These are phyloP conservation scores for Cataglyphis albicans DNA, from an alignment of 2,888 invertebrate genomes.

Conservation along the genomic window DNA sequence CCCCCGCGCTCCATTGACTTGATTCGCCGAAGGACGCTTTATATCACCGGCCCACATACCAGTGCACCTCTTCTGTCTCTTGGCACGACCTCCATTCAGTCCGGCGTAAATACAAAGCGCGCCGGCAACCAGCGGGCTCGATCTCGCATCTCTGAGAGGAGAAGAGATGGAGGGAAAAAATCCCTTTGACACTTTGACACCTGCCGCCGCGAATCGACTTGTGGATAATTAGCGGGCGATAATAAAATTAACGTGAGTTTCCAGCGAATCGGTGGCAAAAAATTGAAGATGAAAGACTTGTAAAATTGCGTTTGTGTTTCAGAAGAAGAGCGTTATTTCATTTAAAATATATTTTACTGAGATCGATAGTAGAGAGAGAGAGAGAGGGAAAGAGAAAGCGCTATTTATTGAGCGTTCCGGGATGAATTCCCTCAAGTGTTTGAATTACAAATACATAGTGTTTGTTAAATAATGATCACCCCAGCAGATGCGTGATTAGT, in stretches of 20 bases:
- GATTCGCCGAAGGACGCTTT: constrained; percentile 76
- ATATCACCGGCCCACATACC: constrained; percentile 75
- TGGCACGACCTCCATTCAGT: constrained; percentile 75
- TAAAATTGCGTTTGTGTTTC: background rate
- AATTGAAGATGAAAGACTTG: background rate
- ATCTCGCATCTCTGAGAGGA: constrained; percentile 53
- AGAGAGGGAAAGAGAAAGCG: background rate
- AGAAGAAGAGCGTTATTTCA: background rate
- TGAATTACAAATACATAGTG: background rate
- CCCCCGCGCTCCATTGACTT: constrained; percentile 76
- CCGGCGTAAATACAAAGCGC: constrained; percentile 67
- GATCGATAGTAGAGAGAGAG: background rate
- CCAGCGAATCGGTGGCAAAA: background rate
- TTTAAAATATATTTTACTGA: constrained; percentile 1
- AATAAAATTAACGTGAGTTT: constrained; percentile 12
- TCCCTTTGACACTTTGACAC: constrained; percentile 53
- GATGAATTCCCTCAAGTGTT: constrained; percentile 2
- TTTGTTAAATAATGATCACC: background rate
- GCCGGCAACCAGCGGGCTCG: constrained; percentile 57
- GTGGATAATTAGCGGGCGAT: constrained; percentile 15
- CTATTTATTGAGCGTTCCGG: background rate
- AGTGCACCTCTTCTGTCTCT: constrained; percentile 59
- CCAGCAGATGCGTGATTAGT: background rate
- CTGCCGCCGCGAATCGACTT: constrained; percentile 14
- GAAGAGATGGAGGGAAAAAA: constrained; percentile 14